These are phyloP conservation scores for Chironomus striatipennis DNA, from an alignment of 1,140 invertebrate species.

Conservation along the genomic window DNA sequence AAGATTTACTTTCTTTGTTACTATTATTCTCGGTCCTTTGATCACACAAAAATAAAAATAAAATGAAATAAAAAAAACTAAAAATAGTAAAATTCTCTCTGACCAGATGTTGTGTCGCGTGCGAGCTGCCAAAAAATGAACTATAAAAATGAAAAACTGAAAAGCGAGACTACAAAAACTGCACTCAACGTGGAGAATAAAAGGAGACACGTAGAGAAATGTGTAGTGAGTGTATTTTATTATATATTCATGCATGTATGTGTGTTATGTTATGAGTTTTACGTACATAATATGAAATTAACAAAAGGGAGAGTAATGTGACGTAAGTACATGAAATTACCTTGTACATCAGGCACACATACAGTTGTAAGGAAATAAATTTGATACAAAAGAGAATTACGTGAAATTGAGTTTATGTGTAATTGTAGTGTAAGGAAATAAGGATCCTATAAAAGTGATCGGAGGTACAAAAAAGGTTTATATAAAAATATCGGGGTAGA, in stretches of 20 bases:
- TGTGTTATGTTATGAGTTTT: too few species aligned
- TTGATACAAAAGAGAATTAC: too few species aligned
- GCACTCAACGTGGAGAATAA: not conserved
- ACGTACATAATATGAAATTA: not conserved
- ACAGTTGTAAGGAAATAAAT: not conserved
- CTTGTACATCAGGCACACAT: not conserved
- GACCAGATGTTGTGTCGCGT: slow-evolving; percentile 19
- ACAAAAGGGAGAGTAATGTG: not conserved
- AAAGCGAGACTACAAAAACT: not conserved
- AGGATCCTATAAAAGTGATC: too few species aligned
- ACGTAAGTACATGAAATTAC: slow-evolving; percentile 13
- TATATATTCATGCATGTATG: too few species aligned
- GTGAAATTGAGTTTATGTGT: too few species aligned
- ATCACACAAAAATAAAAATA: not conserved
- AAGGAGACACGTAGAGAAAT: too few species aligned
- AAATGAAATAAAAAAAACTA: not conserved
- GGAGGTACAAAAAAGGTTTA: too few species aligned
- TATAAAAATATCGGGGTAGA: too few species aligned
- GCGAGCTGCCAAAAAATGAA: slow-evolving; percentile 19
- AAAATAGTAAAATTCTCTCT: not conserved
- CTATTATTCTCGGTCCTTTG: too few species aligned
- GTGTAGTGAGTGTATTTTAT: too few species aligned
- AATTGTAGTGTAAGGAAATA: too few species aligned
- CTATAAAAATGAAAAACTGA: slow-evolving; percentile 22
- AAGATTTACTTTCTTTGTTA: too few species aligned